Evolutionary conservation across 2,888 invertebrate genomes (phyloP), one percentile per base, ranked within the genome.

Genomic region (Parapristionchus giblindavisi): DNA sequence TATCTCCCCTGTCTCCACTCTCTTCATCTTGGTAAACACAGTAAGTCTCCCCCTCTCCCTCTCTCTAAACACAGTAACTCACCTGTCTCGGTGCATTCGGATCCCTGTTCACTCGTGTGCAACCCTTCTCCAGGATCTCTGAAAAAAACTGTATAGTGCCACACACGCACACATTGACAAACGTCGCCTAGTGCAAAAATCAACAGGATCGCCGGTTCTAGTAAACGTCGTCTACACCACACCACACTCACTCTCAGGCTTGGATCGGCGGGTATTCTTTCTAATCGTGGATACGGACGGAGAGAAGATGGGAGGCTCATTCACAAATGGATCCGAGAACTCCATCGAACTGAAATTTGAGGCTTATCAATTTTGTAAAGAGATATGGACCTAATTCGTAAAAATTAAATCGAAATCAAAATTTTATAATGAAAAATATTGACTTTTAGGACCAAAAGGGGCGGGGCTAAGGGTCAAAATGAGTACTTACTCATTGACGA

Each of bases 21-120:
- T n/a, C n/a, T n/a, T n/a, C n/a, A n/a, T n/a, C n/a, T n/a, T n/a
- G n/a, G n/a, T n/a, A n/a, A n/a, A n/a, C n/a, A n/a, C n/a, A n/a
- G n/a, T n/a, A n/a, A n/a, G n/a, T n/a, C n/a, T n/a, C n/a, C n/a
- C n/a, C n/a, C 58, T 58, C 3, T 29, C 3, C 54, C 8, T 6
- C 24, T 24, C 54, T 34, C 29, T 24, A 60, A 60, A 3, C 11
- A 32, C 4, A 8, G n/a, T 29, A 3, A 34, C 68, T 51, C 3
- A 73, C 73, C 73, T 73, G 73, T 73, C 73, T 60, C n/a, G 73
- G 73, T 24, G 73, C 73, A 29, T 73, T 73, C 24, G 73, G 73
- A 32, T 73, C 73, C 51, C 73, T 60, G 61, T 73, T 73, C 21
- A 73, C 73, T n/a, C 73, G 60, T 5, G 60, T 73, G 61, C 73